Conservation (phyloP, 2,113 vertebrate species). For the Brachypodius melanocephalos region DNA sequence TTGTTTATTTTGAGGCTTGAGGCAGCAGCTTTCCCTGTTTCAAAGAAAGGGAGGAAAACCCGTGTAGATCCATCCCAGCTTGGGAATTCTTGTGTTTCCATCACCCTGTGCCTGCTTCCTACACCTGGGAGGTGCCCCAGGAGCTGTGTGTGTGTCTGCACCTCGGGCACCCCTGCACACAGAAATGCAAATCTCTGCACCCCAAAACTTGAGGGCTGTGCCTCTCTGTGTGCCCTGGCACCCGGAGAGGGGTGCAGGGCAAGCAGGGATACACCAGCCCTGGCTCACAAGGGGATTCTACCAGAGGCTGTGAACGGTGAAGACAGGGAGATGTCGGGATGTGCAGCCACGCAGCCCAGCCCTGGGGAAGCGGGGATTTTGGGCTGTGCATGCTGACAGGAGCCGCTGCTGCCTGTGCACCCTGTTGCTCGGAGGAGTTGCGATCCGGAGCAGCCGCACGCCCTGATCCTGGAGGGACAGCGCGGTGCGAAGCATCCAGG, state of each 20-base stretch:
- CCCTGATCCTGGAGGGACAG: rapidly evolving
- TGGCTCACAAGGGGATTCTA: rapidly evolving
- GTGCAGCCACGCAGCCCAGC: rapidly evolving
- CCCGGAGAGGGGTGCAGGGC: no score
- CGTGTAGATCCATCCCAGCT: rapidly evolving
- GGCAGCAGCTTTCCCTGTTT: neutral
- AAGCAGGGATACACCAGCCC: rapidly evolving
- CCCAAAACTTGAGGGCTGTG: rapidly evolving
- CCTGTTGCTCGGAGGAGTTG: neutral
- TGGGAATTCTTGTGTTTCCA: neutral
- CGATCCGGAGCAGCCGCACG: neutral
- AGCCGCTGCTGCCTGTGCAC: rapidly evolving
- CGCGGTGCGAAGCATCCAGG: neutral
- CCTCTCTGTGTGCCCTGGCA: rapidly evolving
- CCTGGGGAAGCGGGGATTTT: rapidly evolving
- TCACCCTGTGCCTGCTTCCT: neutral
- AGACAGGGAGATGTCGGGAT: neutral
- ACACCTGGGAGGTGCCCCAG: rapidly evolving
- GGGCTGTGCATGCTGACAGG: rapidly evolving
- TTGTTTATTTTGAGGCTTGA: neutral
- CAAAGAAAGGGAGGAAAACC: neutral
- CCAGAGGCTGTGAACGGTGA: rapidly evolving
- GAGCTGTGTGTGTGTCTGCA: neutral
- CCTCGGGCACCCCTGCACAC: no score
- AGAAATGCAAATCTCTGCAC: neutral